phyloP scores from a whole-genome alignment of 1,140 invertebrate genomes.

The Dinoponera quadriceps region DNA sequence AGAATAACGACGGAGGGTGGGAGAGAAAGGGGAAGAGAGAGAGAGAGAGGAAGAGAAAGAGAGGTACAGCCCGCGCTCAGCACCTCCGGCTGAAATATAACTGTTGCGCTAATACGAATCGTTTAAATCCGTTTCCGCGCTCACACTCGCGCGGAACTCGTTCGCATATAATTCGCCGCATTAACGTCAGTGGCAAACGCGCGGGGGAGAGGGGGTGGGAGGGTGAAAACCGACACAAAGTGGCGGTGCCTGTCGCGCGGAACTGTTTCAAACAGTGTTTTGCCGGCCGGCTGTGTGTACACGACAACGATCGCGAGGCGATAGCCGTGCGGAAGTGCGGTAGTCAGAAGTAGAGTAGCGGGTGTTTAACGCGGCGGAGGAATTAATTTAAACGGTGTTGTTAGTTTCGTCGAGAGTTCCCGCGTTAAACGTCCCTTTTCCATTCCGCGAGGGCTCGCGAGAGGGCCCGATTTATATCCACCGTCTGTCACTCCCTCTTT shows the following conservation, averaged over 20 bases:
- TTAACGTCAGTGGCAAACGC: conserved; percentile 42
- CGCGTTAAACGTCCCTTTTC: conserved; percentile 32
- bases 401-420: conserved; percentile 47
- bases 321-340: conserved; percentile 21
- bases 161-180: conserved; percentile 49
- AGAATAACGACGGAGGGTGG: conserved; percentile 18
- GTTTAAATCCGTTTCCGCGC: conserved; percentile 47
- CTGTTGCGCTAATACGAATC: conserved; percentile 52
- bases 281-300: conserved; percentile 5
- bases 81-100: conserved; percentile 36
- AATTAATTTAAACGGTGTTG: conserved; percentile 53
- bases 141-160: conserved; percentile 27
- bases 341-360: conserved; percentile 26
- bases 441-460: not conserved
- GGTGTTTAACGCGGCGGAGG: conserved; percentile 28
- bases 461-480: too few species aligned
- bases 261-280: conserved; percentile 41
- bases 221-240: not conserved
- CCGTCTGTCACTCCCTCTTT: too few species aligned
- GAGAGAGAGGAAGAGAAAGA: too few species aligned
- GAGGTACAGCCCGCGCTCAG: too few species aligned
- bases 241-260: conserved; percentile 15
- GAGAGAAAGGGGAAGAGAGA: too few species aligned
- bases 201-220: not conserved
- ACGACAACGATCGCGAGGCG: conserved; percentile 30